Evolutionary conservation across 2,113 vertebrate species (phyloP).

Genomic region (Sylvilagus bachmani): DNA sequence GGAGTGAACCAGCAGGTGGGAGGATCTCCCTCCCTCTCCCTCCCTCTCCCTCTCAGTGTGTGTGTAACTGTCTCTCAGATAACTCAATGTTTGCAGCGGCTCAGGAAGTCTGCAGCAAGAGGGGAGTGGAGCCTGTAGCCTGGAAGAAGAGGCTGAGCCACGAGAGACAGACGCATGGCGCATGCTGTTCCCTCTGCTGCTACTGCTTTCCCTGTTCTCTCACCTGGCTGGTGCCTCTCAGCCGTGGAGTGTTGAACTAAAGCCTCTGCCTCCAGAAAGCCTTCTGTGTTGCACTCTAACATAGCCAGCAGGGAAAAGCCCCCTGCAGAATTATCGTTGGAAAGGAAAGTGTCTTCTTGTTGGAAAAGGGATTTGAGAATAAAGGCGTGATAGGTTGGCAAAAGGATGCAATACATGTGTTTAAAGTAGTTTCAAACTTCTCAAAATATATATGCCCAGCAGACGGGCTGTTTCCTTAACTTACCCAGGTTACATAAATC

Average conservation of each 20-base stretch:
- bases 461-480: slow-evolving; percentile 10
- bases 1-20: too few relatives aligned
- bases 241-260: neutral
- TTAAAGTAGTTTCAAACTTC: neutral
- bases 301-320: neutral
- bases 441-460: neutral
- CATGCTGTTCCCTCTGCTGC: neutral
- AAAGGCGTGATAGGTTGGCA: neutral
- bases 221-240: neutral
- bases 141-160: neutral
- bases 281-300: neutral
- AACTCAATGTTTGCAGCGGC: neutral
- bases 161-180: neutral
- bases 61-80: too few relatives aligned
- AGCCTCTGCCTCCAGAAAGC: neutral
- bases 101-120: neutral
- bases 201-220: neutral
- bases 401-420: neutral
- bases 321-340: neutral
- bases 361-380: slow-evolving; percentile 15
- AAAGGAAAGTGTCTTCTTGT: neutral
- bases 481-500: neutral
- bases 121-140: neutral
- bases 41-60: too few relatives aligned
- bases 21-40: too few relatives aligned